Conservation (phyloP, 1,140 invertebrate species). For the Drosophila sp. region DNA sequence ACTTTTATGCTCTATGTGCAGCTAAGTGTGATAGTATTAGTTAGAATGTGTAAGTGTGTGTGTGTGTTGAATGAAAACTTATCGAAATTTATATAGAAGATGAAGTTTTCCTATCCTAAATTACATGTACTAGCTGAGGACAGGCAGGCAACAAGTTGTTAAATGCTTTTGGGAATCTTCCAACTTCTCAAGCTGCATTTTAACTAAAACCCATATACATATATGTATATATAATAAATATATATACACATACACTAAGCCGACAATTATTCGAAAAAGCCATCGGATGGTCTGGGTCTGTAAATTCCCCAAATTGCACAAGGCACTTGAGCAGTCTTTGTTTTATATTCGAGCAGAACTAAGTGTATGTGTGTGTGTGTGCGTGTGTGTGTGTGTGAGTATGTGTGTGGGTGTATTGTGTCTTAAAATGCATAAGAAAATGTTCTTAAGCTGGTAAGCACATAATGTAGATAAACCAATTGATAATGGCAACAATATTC, state of each 20-base stretch:
- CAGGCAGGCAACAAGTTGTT: conserved; percentile 9
- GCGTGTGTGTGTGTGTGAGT: neutral
- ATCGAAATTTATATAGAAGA: conserved; percentile 10
- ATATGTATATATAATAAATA: neutral
- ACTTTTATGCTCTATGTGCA: conserved; percentile 40
- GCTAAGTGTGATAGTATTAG: conserved; percentile 21
- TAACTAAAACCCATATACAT: neutral
- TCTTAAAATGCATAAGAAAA: neutral
- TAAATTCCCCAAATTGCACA: conserved; percentile 29
- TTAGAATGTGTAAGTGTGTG: neutral
- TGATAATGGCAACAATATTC: neutral
- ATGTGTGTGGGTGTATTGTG: neutral
- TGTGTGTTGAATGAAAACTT: conserved; percentile 3
- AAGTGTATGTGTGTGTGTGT: neutral
- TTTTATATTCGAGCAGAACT: neutral
- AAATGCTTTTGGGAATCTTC: conserved; percentile 11
- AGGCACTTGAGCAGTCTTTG: conserved; percentile 28
- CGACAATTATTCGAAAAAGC: conserved; percentile 3
- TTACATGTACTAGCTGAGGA: neutral
- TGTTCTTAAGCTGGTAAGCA: neutral
- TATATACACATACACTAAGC: neutral
- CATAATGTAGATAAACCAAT: conserved; percentile 4
- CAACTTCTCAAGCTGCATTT: conserved; percentile 10
- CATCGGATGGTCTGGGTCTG: conserved; percentile 6
- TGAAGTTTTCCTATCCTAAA: conserved; percentile 9